Percentiles rank a stretch among this genome's conserved stretches.
These are phyloP conservation scores for Gnathonemus longibarbis DNA, from an alignment of 2,113 vertebrate genomes.

Conservation along the genomic window DNA sequence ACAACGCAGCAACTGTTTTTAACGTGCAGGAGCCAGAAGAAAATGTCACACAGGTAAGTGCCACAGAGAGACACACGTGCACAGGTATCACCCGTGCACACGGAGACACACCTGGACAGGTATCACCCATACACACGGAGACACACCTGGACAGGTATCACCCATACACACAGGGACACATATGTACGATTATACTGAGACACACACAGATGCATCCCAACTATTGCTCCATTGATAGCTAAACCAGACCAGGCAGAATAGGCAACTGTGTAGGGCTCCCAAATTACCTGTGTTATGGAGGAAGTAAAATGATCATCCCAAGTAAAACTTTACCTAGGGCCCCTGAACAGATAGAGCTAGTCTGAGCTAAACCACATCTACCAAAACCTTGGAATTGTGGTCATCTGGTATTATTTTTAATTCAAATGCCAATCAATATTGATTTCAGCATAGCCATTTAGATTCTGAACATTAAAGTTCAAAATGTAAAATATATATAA, in stretches of 20 bases:
- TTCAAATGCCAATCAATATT: not conserved
- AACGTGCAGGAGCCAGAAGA: slow-evolving; percentile 83
- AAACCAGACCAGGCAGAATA: not conserved
- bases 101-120: not conserved
- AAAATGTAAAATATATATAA: not conserved
- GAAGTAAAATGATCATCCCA: not conserved
- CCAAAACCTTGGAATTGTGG: not conserved
- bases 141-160: not conserved
- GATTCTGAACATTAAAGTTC: not conserved
- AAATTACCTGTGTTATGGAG: not conserved
- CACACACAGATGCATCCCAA: not conserved
- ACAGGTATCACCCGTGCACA: slow-evolving; percentile 4
- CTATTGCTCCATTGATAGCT: not conserved
- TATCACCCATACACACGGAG: not conserved
- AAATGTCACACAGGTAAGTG: slow-evolving; percentile 68
- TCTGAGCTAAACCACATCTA: not conserved
- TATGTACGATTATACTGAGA: not conserved
- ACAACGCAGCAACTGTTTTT: slow-evolving; percentile 88
- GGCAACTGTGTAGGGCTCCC: not conserved
- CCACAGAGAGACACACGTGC: slow-evolving; percentile 23
- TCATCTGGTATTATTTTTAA: not conserved
- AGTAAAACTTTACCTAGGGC: not conserved
- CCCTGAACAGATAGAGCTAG: not conserved
- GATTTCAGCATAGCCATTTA: not conserved
- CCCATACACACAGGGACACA: not conserved